Percentiles rank a stretch among this genome's conserved stretches.
Conservation (phyloP, 2,113 vertebrate genomes). For the Oreochromis aureus region DNA sequence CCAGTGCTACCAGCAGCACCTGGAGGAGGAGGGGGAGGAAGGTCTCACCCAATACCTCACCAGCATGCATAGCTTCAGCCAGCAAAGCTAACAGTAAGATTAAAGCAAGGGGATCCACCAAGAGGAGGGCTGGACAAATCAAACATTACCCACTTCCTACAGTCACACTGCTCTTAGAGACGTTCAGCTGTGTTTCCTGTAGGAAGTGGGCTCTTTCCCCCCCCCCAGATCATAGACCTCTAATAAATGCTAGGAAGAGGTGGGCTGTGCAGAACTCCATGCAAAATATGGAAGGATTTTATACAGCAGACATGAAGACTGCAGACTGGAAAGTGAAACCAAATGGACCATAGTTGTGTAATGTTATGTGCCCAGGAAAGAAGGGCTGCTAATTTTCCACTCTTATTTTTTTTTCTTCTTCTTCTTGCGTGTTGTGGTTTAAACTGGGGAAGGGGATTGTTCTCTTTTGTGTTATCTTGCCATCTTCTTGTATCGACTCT, state of each 20-base stretch:
- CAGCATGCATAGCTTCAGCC: constrained; percentile 77
- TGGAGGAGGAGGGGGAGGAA: constrained; percentile 72
- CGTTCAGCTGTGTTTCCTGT: neutral
- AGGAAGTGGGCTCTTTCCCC: neutral
- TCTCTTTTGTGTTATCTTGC: constrained; percentile 23
- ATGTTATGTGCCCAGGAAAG: neutral
- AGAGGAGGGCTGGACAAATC: neutral
- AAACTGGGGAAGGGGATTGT: neutral
- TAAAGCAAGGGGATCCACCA: neutral
- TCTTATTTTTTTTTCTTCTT: neutral
- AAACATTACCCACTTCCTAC: neutral
- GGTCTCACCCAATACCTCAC: constrained; percentile 81
- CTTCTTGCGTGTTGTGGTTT: neutral
- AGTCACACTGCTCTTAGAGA: neutral
- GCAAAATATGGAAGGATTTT: neutral
- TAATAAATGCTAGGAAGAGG: neutral
- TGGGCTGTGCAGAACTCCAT: neutral
- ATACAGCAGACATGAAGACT: neutral
- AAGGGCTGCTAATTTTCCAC: neutral
- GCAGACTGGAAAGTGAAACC: neutral
- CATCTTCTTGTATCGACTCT: constrained; percentile 27
- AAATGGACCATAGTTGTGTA: neutral
- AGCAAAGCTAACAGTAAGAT: constrained; percentile 67
- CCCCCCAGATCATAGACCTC: neutral
- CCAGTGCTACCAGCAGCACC: constrained; percentile 84